phyloP scores from a whole-genome alignment of 2,888 invertebrate genomes.

The Acleris cristana region DNA sequence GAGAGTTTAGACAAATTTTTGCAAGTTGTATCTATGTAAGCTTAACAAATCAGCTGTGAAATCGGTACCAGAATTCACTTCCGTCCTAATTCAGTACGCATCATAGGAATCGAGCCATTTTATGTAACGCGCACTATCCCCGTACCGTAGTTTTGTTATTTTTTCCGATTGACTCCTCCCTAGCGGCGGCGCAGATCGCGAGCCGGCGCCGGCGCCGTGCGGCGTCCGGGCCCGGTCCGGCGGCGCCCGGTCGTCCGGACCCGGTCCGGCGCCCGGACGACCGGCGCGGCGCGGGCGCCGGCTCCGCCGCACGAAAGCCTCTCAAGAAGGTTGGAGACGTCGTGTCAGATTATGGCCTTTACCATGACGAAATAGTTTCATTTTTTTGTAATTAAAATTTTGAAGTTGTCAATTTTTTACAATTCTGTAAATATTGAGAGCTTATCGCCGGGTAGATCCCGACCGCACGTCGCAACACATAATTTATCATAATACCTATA shows the following conservation, averaged over 20 bases:
- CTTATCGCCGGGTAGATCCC: conserved; percentile 80
- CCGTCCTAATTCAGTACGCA: conserved; percentile 84
- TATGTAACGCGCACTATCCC: conserved; percentile 81
- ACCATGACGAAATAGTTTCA: conserved; percentile 70
- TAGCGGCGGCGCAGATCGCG: conserved; percentile 53
- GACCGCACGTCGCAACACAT: conserved; percentile 76
- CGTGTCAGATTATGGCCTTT: conserved; percentile 66
- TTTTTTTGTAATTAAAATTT: conserved; percentile 79
- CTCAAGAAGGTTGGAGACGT: conserved; percentile 50
- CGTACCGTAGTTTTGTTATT: conserved; percentile 73
- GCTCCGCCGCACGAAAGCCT: conserved; percentile 31
- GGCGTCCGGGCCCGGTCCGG: conserved; percentile 36
- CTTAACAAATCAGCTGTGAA: conserved; percentile 82
- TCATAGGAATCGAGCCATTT: conserved; percentile 84
- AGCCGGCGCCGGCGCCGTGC: conserved; percentile 42
- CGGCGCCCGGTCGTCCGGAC: conserved; percentile 37
- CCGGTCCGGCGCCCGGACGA: conserved; percentile 30
- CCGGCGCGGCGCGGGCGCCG: conserved; percentile 36
- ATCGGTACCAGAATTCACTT: conserved; percentile 83
- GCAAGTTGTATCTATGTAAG: conserved; percentile 79
- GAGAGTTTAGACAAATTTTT: conserved; percentile 75
- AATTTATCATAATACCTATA: conserved; percentile 65
- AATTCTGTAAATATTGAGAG: conserved; percentile 82
- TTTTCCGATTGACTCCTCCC: conserved; percentile 74
- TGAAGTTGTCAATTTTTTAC: conserved; percentile 82